Conservation (phyloP, 2,888 invertebrate species). For the Coleophora flavipennella region DNA sequence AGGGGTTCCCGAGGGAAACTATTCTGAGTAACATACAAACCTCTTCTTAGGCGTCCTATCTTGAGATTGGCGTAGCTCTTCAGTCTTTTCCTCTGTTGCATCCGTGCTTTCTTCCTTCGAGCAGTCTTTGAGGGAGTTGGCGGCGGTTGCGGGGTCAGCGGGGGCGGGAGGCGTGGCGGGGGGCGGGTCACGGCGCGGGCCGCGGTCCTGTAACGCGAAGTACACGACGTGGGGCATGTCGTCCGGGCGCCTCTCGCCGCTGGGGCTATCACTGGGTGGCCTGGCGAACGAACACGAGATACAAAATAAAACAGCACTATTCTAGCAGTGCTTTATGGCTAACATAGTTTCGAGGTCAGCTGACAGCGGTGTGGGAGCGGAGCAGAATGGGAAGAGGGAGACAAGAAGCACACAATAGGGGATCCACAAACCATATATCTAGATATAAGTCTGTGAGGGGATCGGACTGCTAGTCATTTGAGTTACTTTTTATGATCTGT, state of each 20-base stretch:
- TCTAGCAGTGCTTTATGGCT: too few species aligned
- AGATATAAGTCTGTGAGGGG: too few species aligned
- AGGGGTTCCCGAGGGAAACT: too few species aligned
- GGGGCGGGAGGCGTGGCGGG: constrained; percentile 1
- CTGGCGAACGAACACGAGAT: too few species aligned
- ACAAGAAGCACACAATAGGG: too few species aligned
- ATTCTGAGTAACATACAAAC: neutral
- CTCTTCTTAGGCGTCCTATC: neutral
- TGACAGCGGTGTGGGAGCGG: too few species aligned
- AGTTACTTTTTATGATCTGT: too few species aligned
- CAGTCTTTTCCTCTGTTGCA: neutral
- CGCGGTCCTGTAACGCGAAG: constrained; percentile 26
- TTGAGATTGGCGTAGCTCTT: neutral
- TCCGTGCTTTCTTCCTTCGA: neutral
- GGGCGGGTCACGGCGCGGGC: constrained; percentile 1
- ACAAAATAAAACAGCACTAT: too few species aligned
- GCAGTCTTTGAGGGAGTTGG: neutral
- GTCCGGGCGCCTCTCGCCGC: constrained; percentile 8
- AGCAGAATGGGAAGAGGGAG: too few species aligned
- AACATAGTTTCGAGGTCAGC: too few species aligned
- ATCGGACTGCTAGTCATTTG: too few species aligned
- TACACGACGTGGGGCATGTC: constrained; percentile 27
- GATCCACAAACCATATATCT: too few species aligned
- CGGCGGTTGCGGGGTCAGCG: neutral
- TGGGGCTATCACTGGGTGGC: neutral